Percentiles rank a stretch among this genome's conserved stretches.
phyloP scores from a whole-genome alignment of 2,113 vertebrate species.

The Neogobius melanostomus region DNA sequence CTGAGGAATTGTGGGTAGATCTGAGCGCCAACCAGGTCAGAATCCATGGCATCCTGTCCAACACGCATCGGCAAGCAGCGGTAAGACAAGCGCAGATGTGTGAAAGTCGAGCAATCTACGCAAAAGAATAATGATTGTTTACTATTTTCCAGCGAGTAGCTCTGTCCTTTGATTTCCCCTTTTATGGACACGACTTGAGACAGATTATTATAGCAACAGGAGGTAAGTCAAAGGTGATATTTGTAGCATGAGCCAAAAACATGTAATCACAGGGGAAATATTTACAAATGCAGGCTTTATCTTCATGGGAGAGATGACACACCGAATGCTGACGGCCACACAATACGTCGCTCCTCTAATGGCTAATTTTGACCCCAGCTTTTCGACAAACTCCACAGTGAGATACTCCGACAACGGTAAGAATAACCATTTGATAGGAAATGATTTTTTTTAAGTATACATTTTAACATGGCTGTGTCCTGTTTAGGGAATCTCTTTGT shows the following conservation, averaged over 20 bases:
- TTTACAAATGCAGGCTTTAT: conserved; percentile 83
- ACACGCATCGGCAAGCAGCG: conserved; percentile 88
- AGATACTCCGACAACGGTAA: conserved; percentile 91
- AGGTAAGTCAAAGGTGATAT: conserved; percentile 69
- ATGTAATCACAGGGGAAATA: background rate
- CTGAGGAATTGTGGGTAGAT: conserved; percentile 85
- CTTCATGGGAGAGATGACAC: conserved; percentile 89
- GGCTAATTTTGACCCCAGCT: conserved; percentile 98
- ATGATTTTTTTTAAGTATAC: background rate
- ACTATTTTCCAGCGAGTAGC: conserved; percentile 75
- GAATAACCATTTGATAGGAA: conserved; percentile 19
- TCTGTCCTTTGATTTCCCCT: conserved; percentile 94
- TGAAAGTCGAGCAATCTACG: background rate
- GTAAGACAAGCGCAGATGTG: conserved; percentile 73
- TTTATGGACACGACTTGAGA: conserved; percentile 90
- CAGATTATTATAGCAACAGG: conserved; percentile 94
- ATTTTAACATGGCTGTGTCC: conserved; percentile 1
- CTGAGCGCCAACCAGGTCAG: conserved; percentile 79
- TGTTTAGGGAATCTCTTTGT: conserved; percentile 83
- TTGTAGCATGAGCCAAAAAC: background rate
- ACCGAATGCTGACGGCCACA: conserved; percentile 95
- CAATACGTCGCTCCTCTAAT: conserved; percentile 95
- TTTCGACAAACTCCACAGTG: conserved; percentile 87
- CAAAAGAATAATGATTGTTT: background rate
- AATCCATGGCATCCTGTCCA: conserved; percentile 91